Conservation (phyloP, 2,888 invertebrate genomes). For the Nymphalis polychloros region DNA sequence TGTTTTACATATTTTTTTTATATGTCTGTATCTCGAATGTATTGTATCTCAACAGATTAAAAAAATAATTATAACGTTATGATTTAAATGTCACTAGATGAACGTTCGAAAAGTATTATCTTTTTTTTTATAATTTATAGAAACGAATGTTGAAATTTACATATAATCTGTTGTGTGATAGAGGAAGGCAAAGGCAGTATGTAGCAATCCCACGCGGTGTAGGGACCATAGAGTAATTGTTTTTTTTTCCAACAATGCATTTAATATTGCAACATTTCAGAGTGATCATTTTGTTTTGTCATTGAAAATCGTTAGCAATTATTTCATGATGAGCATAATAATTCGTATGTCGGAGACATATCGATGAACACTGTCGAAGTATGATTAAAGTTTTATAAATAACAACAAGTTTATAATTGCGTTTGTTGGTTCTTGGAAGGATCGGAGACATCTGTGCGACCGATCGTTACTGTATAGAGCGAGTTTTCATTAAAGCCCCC, state of each 20-base stretch:
- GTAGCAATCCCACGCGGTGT: constrained; percentile 24
- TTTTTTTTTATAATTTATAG: too few species aligned
- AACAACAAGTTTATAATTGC: constrained; percentile 1
- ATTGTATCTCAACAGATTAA: background rate
- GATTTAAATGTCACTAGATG: background rate
- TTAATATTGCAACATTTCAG: background rate
- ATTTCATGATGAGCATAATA: too few species aligned
- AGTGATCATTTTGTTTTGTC: too few species aligned
- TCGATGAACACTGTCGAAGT: too few species aligned
- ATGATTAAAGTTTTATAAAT: constrained; percentile 3
- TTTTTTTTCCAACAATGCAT: constrained; percentile 4
- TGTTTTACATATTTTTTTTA: constrained; percentile 2
- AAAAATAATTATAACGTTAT: background rate
- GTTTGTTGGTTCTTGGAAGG: background rate
- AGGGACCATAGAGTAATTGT: constrained; percentile 39
- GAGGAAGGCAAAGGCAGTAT: background rate
- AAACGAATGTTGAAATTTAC: background rate
- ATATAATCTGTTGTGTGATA: constrained; percentile 3
- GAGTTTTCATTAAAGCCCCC: too few species aligned
- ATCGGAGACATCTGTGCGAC: too few species aligned
- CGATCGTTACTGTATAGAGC: too few species aligned
- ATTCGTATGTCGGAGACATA: too few species aligned
- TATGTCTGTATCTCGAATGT: background rate
- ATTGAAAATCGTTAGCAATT: too few species aligned
- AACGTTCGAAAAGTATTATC: background rate